A percentile compares a stretch with the other conserved stretches of the same genome.
Evolutionary conservation across 1,140 invertebrate species (phyloP).

Genomic region (Neodiprion lecontei): DNA sequence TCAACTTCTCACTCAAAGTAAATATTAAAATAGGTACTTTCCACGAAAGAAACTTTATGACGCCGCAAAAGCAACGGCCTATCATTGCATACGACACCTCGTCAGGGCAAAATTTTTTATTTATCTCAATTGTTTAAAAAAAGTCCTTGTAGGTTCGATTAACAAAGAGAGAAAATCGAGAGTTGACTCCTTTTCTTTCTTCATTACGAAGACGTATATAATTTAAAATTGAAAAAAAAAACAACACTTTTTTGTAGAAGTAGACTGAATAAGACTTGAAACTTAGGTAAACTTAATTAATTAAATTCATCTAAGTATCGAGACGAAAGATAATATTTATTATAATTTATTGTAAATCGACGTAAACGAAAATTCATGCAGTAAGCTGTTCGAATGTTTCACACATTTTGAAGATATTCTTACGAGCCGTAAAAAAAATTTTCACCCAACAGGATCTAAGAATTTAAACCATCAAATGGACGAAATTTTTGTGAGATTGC

Average conservation of each 20-base stretch:
- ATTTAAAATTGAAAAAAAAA: neutral
- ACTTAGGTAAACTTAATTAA: constrained; percentile 24
- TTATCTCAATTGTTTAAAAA: neutral
- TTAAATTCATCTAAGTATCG: constrained; percentile 19
- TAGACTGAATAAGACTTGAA: constrained; percentile 38
- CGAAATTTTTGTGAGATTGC: neutral
- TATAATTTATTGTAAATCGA: constrained; percentile 40
- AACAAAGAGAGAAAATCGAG: constrained; percentile 17
- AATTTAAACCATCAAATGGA: neutral
- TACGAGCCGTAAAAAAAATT: neutral
- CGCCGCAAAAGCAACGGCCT: neutral
- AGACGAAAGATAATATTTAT: constrained; percentile 41
- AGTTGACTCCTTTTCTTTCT: neutral
- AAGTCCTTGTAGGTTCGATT: neutral
- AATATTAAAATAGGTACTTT: neutral
- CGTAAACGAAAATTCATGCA: constrained; percentile 3
- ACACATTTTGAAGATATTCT: neutral
- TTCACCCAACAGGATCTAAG: neutral
- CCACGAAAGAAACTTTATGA: neutral
- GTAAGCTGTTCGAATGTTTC: neutral
- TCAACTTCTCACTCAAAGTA: neutral
- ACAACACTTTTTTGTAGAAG: constrained; percentile 31
- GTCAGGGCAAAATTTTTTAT: neutral
- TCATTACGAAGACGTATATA: neutral
- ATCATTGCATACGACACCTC: neutral